Percentiles rank a stretch among this genome's conserved stretches.
phyloP scores from a whole-genome alignment of 2,888 invertebrate genomes.

The Cyaniris semiargus region DNA sequence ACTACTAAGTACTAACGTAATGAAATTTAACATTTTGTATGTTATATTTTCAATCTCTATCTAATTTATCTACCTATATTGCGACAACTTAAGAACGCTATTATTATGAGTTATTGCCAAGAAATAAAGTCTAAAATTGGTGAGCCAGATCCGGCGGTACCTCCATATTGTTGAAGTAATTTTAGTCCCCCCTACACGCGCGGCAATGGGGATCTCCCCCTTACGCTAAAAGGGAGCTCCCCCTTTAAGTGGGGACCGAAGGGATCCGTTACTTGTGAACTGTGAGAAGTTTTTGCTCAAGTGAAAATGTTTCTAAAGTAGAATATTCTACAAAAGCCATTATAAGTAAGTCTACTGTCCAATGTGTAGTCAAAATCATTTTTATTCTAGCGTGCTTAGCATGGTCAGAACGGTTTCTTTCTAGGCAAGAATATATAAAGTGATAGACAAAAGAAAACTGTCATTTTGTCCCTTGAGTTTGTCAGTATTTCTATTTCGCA shows the following conservation, averaged over 20 bases:
- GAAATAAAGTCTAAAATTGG: background rate
- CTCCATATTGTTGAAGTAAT: background rate
- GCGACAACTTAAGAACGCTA: too few species aligned
- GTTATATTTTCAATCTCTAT: too few species aligned
- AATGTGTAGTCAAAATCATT: too few species aligned
- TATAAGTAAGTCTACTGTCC: background rate
- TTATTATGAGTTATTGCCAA: too few species aligned
- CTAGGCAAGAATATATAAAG: background rate
- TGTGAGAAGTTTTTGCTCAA: background rate
- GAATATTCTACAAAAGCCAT: background rate
- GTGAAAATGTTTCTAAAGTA: background rate
- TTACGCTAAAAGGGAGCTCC: background rate
- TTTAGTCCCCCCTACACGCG: constrained; percentile 1
- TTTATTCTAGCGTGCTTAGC: too few species aligned
- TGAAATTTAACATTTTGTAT: too few species aligned
- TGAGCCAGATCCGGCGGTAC: background rate
- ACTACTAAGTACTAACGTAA: too few species aligned
- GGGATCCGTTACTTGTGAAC: background rate
- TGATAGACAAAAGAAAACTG: background rate
- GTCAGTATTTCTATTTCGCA: background rate
- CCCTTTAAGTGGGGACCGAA: background rate
- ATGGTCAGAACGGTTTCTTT: too few species aligned
- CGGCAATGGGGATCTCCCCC: background rate
- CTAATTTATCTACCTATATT: too few species aligned
- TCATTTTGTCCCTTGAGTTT: too few species aligned